Evolutionary conservation across 2,113 vertebrate genomes (phyloP).

Genomic region (Equus przewalskii): DNA sequence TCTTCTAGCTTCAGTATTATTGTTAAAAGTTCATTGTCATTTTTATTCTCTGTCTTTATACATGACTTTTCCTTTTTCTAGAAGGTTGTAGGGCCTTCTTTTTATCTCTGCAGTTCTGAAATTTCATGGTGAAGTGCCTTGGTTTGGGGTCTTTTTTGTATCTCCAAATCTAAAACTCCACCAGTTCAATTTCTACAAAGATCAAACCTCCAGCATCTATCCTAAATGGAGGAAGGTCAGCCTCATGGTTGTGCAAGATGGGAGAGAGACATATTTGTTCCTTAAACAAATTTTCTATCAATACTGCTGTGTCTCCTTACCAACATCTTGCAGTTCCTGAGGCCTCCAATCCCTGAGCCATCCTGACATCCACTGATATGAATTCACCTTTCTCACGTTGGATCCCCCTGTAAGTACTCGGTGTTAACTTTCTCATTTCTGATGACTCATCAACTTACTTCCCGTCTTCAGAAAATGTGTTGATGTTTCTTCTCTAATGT

Average conservation of each 20-base stretch:
- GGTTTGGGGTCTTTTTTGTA: not conserved
- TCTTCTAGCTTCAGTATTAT: not conserved
- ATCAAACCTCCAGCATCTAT: not conserved
- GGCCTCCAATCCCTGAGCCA: not conserved
- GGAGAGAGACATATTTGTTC: not conserved
- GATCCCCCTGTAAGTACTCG: not conserved
- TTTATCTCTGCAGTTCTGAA: not conserved
- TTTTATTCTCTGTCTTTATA: not conserved
- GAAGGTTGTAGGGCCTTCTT: not conserved
- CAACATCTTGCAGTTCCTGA: not conserved
- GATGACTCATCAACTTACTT: not conserved
- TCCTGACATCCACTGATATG: too few species aligned
- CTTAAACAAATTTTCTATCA: not conserved
- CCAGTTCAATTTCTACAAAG: not conserved
- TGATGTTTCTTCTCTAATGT: not conserved
- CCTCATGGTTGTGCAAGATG: not conserved
- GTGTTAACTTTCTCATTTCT: not conserved
- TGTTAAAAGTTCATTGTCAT: not conserved
- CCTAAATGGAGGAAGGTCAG: not conserved
- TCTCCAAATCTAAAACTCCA: not conserved
- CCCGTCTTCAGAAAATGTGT: not conserved
- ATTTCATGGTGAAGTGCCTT: not conserved
- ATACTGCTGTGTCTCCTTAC: not conserved
- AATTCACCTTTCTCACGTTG: not conserved
- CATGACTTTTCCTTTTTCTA: not conserved